These are phyloP conservation scores for Cydia fagiglandana DNA, from an alignment of 1,140 invertebrate genomes.

Conservation along the genomic window DNA sequence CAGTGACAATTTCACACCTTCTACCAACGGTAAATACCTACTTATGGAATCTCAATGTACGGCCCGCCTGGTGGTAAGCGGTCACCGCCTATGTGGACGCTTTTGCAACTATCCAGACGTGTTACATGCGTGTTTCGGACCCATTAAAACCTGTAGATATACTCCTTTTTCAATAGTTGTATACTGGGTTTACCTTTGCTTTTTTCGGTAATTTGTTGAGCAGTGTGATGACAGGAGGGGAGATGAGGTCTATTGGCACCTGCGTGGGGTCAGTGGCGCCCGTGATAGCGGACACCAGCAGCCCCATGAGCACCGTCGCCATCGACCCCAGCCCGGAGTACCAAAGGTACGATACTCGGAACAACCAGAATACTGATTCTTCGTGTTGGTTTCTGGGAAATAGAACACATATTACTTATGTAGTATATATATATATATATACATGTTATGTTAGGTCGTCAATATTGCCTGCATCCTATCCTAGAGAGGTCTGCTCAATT, in stretches of 20 bases:
- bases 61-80: no score
- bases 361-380: constrained; percentile 78
- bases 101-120: no score
- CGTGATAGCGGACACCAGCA: constrained; percentile 85
- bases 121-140: no score
- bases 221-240: constrained; percentile 66
- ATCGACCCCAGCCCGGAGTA: constrained; percentile 87
- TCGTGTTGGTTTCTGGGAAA: constrained; percentile 57
- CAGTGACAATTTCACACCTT: no score
- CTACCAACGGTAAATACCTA: no score
- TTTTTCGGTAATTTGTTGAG: constrained; percentile 65
- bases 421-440: no score
- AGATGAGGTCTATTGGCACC: constrained; percentile 74
- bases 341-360: constrained; percentile 84
- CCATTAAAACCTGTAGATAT: no score
- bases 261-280: constrained; percentile 76
- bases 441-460: not conserved
- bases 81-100: no score
- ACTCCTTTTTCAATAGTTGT: no score
- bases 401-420: not conserved
- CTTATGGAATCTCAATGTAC: no score
- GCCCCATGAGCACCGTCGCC: constrained; percentile 85
- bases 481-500: no score
- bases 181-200: constrained; percentile 57
- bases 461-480: no score